A percentile compares a stretch with the other conserved stretches of the same genome.
These are phyloP conservation scores for Rhipidura dahli DNA, from an alignment of 2,113 vertebrate species.

Conservation along the genomic window DNA sequence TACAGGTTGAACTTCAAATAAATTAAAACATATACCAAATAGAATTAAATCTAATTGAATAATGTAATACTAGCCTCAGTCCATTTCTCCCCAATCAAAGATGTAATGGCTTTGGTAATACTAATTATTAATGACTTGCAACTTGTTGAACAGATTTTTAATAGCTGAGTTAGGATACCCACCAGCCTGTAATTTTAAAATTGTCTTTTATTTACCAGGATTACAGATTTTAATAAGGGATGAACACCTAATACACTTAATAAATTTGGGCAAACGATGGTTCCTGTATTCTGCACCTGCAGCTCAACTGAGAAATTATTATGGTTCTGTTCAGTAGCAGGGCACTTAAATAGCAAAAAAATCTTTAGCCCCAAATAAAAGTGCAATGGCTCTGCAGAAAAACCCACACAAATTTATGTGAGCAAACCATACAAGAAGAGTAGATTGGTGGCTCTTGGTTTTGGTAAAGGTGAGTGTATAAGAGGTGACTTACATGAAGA, in stretches of 20 bases:
- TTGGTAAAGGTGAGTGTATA: not conserved
- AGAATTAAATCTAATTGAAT: slow-evolving; percentile 35
- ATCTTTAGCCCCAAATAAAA: not conserved
- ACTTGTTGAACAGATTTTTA: slow-evolving; percentile 35
- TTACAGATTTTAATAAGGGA: not conserved
- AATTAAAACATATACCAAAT: slow-evolving; percentile 42
- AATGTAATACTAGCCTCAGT: slow-evolving; percentile 38
- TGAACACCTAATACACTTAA: not conserved
- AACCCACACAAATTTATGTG: not conserved
- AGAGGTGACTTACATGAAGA: not conserved
- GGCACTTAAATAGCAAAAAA: not conserved
- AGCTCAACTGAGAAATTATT: not conserved
- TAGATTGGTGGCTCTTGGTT: not conserved
- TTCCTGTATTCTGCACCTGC: not conserved
- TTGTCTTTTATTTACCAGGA: slow-evolving; percentile 27
- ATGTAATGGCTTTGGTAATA: slow-evolving; percentile 25
- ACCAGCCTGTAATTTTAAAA: slow-evolving; percentile 12
- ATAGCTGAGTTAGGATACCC: slow-evolving; percentile 16
- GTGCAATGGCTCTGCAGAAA: not conserved
- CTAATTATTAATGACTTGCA: slow-evolving; percentile 47
- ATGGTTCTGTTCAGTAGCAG: not conserved
- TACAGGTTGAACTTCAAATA: slow-evolving; percentile 39
- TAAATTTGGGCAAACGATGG: not conserved
- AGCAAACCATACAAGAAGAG: not conserved
- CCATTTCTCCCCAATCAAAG: slow-evolving; percentile 38